Evolutionary conservation across 2,113 vertebrate species (phyloP).

Genomic region (Seriola aureovittata): DNA sequence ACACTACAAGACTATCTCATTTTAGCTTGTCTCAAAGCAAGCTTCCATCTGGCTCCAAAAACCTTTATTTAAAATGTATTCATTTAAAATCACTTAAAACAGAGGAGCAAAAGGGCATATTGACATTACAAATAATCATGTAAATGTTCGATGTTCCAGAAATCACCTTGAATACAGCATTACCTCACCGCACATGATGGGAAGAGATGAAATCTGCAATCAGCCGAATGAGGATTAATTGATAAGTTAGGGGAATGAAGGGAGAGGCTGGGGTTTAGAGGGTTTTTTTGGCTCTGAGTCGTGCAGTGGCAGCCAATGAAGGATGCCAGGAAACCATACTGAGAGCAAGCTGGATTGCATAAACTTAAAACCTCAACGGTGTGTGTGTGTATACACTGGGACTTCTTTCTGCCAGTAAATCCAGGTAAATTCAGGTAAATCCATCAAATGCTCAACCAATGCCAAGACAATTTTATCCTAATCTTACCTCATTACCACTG

Average conservation of each 20-base stretch:
- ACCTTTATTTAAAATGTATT: slow-evolving; percentile 1
- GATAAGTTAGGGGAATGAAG: slow-evolving; percentile 42
- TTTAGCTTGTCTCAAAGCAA: slow-evolving; percentile 33
- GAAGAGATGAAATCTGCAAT: slow-evolving; percentile 27
- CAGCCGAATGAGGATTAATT: slow-evolving; percentile 49
- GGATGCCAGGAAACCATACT: slow-evolving; percentile 42
- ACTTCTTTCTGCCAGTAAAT: slow-evolving; percentile 39
- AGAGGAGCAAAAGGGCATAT: background rate
- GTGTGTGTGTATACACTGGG: slow-evolving; percentile 39
- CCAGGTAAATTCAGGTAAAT: slow-evolving; percentile 53
- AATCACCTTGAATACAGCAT: slow-evolving; percentile 21
- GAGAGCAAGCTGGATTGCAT: slow-evolving; percentile 39
- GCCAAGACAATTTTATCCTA: slow-evolving; percentile 35
- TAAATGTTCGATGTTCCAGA: slow-evolving; percentile 14
- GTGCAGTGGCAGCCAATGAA: slow-evolving; percentile 33
- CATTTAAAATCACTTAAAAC: slow-evolving; percentile 3
- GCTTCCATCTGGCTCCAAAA: slow-evolving; percentile 54
- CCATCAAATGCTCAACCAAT: slow-evolving; percentile 45
- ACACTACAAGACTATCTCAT: slow-evolving; percentile 34
- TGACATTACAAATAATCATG: background rate
- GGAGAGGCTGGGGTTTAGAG: slow-evolving; percentile 34
- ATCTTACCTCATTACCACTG: slow-evolving; percentile 50
- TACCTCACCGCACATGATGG: slow-evolving; percentile 24
- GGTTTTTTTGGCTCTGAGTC: slow-evolving; percentile 29
- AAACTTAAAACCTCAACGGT: slow-evolving; percentile 34